phyloP scores from a whole-genome alignment of 2,888 invertebrate genomes.

The Pristionchus japonicus region DNA sequence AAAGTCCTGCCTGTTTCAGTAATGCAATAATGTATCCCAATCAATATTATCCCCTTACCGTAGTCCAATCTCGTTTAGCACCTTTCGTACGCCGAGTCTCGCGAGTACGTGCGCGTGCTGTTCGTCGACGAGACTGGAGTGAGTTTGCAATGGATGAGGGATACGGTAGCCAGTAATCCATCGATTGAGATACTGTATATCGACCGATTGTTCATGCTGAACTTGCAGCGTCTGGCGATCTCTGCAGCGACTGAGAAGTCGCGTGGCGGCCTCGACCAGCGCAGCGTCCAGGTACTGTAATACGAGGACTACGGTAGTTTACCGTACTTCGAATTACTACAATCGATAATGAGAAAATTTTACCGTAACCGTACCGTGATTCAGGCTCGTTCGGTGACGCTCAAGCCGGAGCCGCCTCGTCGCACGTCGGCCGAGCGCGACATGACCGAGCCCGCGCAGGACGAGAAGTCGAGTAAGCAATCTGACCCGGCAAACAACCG shows the following conservation, averaged over 20 bases:
- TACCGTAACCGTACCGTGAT: not conserved
- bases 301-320: not conserved
- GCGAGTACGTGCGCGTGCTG: slow-evolving; percentile 21
- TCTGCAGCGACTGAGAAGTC: not conserved
- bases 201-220: not conserved
- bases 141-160: no score
- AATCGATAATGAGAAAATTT: no score
- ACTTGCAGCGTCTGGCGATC: not conserved
- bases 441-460: not conserved
- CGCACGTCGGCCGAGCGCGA: not conserved
- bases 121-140: slow-evolving; percentile 1
- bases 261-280: not conserved
- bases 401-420: not conserved
- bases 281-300: not conserved
- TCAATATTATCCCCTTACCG: not conserved
- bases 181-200: not conserved
- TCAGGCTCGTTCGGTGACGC: not conserved
- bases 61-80: not conserved
- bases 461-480: slow-evolving; percentile 9
- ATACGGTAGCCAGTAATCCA: not conserved
- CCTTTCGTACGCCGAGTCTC: not conserved
- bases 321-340: no score
- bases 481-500: not conserved
- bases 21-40: not conserved
- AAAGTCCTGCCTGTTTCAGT: not conserved